Conservation (phyloP, 2,113 vertebrate species). For the Macquaria ambigua region DNA sequence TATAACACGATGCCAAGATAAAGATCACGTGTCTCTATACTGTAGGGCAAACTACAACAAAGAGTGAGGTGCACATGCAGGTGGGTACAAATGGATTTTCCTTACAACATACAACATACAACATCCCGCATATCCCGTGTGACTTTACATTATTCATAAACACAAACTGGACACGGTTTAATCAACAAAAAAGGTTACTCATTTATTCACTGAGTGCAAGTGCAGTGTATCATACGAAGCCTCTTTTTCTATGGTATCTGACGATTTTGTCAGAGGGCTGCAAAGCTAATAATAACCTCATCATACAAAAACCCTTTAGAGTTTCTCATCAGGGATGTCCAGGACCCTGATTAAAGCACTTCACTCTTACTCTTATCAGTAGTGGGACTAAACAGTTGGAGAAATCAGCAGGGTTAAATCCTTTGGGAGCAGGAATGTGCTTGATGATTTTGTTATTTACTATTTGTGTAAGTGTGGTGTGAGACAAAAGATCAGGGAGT, state of each 20-base stretch:
- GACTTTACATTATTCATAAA: slow-evolving; percentile 7
- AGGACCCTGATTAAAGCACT: not conserved
- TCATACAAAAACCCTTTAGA: not conserved
- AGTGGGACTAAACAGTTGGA: not conserved
- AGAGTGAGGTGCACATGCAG: not conserved
- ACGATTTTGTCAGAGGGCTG: not conserved
- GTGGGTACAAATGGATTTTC: not conserved
- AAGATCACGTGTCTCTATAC: not conserved
- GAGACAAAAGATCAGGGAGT: too few relatives aligned
- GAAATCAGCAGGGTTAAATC: not conserved
- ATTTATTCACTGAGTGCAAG: not conserved
- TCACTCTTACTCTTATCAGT: not conserved
- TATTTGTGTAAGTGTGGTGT: too few relatives aligned
- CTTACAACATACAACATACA: slow-evolving; percentile 3
- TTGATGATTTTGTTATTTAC: not conserved
- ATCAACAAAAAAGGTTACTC: not conserved
- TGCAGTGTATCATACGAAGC: not conserved
- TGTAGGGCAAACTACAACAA: not conserved
- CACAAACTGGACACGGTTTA: not conserved
- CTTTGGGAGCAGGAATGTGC: not conserved
- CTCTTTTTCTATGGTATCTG: not conserved
- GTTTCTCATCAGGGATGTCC: not conserved
- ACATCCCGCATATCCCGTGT: rapidly evolving
- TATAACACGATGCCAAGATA: not conserved
- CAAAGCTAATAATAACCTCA: not conserved